Conservation (phyloP, 92 coral and sea anemone species). For the Metridium senile region DNA sequence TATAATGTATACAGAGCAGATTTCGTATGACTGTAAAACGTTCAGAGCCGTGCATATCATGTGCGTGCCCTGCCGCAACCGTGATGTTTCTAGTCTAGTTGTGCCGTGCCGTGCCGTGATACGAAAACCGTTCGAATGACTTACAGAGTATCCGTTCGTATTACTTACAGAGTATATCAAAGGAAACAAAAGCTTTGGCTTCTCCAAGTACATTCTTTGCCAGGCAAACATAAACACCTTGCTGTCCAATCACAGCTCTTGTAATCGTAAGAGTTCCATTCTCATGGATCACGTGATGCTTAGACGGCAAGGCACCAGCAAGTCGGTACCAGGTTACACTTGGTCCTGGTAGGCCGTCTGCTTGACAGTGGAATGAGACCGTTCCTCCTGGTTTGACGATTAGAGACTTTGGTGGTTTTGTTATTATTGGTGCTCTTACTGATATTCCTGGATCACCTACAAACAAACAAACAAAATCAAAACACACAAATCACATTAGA, state of each 20-base stretch:
- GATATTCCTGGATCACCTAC: slow-evolving; percentile 59
- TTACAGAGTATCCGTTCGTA: too few species aligned
- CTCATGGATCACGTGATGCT: slow-evolving; percentile 56
- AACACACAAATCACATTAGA: too few species aligned
- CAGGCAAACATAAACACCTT: slow-evolving; percentile 53
- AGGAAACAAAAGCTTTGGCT: slow-evolving; percentile 35
- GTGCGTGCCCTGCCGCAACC: too few species aligned
- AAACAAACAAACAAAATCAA: neutral
- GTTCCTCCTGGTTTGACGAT: slow-evolving; percentile 18
- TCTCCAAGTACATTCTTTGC: slow-evolving; percentile 65
- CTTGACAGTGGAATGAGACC: slow-evolving; percentile 45
- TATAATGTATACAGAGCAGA: too few species aligned
- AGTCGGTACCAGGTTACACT: slow-evolving; percentile 51
- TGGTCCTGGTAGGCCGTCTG: slow-evolving; percentile 56
- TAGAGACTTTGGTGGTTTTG: slow-evolving; percentile 45
- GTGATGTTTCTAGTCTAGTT: too few species aligned
- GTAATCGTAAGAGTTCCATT: slow-evolving; percentile 60
- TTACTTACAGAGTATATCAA: slow-evolving; percentile 30
- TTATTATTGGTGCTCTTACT: slow-evolving; percentile 46
- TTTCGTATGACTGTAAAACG: too few species aligned
- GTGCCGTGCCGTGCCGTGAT: too few species aligned
- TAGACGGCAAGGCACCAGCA: slow-evolving; percentile 51
- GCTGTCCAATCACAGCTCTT: slow-evolving; percentile 14
- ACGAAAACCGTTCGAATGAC: too few species aligned
- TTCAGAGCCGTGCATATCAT: too few species aligned